Evolutionary conservation across 2,888 invertebrate genomes (phyloP).

Genomic region (Steinernema carpocapsae): DNA sequence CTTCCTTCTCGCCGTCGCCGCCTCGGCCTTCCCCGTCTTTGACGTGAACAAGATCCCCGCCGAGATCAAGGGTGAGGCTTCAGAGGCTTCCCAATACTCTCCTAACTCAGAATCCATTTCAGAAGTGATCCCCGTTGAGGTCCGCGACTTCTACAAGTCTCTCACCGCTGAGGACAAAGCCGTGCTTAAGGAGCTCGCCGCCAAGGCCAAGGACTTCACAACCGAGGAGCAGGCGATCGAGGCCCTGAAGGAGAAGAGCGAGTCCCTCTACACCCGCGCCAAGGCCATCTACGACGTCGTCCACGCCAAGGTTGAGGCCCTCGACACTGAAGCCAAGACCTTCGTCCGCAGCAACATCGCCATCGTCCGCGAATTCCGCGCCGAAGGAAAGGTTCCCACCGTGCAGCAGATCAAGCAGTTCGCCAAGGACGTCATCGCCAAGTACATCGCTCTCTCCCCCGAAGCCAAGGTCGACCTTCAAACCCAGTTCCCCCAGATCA

Average conservation of each 20-base stretch:
- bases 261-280: slow-evolving; percentile 47
- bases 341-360: slow-evolving; percentile 62
- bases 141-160: slow-evolving; percentile 60
- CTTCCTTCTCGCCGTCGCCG: slow-evolving; percentile 14
- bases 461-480: slow-evolving; percentile 61
- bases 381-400: slow-evolving; percentile 61
- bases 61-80: slow-evolving; percentile 18
- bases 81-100: too few species aligned
- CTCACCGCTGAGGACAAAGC: slow-evolving; percentile 64
- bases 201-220: slow-evolving; percentile 49
- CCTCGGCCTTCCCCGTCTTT: not conserved
- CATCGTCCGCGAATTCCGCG: slow-evolving; percentile 59
- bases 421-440: slow-evolving; percentile 41
- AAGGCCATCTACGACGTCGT: slow-evolving; percentile 49
- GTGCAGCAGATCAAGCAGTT: slow-evolving; percentile 54
- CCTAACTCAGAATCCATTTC: slow-evolving; percentile 36
- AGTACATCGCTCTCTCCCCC: slow-evolving; percentile 57
- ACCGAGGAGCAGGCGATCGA: slow-evolving; percentile 56
- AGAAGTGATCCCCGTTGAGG: slow-evolving; percentile 64
- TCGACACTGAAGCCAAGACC: slow-evolving; percentile 60
- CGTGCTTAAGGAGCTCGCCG: slow-evolving; percentile 63
- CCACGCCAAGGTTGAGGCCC: slow-evolving; percentile 55
- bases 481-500: slow-evolving; percentile 61
- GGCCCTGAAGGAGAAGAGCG: slow-evolving; percentile 62
- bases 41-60: slow-evolving; percentile 17